phyloP scores from a whole-genome alignment of 1,140 invertebrate species.

The Apocrypta bakeri region DNA sequence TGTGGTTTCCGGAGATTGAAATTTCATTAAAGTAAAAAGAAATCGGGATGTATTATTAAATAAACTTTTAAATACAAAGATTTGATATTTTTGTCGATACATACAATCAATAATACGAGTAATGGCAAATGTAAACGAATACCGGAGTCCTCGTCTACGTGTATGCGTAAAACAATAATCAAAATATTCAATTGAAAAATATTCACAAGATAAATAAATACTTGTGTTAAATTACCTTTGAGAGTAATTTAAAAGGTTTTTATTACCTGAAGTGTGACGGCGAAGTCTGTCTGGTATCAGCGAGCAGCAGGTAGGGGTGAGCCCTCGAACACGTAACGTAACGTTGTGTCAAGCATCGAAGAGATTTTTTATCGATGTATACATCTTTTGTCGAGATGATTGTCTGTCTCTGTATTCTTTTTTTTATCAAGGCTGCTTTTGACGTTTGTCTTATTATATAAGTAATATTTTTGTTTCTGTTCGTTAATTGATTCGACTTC shows the following conservation, averaged over 20 bases:
- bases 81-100: neutral
- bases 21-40: neutral
- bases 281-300: conserved; percentile 58
- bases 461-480: conserved; percentile 5
- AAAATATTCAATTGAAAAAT: too few relatives aligned
- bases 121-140: conserved; percentile 39
- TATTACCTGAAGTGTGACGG: neutral
- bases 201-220: neutral
- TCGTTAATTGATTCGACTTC: conserved; percentile 4
- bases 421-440: conserved; percentile 55
- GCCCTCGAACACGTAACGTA: conserved; percentile 61
- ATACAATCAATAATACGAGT: conserved; percentile 26
- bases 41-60: neutral
- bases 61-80: neutral
- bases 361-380: conserved; percentile 54
- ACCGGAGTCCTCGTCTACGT: conserved; percentile 41
- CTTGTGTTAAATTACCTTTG: too few relatives aligned
- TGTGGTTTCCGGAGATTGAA: conserved; percentile 57
- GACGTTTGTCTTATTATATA: conserved; percentile 3
- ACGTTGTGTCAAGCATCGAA: conserved; percentile 68
- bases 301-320: conserved; percentile 61
- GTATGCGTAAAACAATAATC: neutral
- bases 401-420: conserved; percentile 42
- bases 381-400: conserved; percentile 54
- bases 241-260: neutral